Base-by-base conservation (phyloP, 92 coral and sea anemone genomes). In the Zoanthus gigantus region DNA sequence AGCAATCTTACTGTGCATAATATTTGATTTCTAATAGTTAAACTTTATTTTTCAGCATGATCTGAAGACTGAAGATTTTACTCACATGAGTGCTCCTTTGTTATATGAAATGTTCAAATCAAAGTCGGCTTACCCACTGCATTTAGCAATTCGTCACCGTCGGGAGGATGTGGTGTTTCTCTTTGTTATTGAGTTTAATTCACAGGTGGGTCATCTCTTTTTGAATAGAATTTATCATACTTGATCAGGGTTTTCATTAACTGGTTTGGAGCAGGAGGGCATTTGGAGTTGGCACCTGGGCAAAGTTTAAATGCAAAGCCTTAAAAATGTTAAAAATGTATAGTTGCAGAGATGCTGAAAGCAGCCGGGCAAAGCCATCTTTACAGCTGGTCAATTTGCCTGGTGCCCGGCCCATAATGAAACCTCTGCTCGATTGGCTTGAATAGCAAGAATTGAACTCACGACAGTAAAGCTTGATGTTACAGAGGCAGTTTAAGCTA, bases 71-170 rank as follows among this genome's bases (percentile, higher is more conserved):
- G 98, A 95, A 81, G 99, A 97, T 92, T 97, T 97, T 87, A 86
- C 82, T 32, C 90, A 92, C 84, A 97, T 97, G 93, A 93, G 98
- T 82, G 99, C 98, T 7, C 96, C 99, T 37, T 68, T 97, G 77
- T 74, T 97, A 65, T 97, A 97, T 68, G 98, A 97, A 83, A 97
- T 97, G 99, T 97, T 97, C 85, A 97, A 97, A 57, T 89, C 96
- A 63, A 97, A 97, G 90, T 95, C 99, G 17, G 89, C 97, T 7
- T 92, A 93, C 68, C 99, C 99, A 4, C 92, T 97, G 44, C 99
- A 97, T 84, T 92, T 97, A 81, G 98, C 99, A 23, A 95, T 97
- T 83, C 87, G 95, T 87, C 98, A 97, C 88, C 99, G 95, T 89
- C 71, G 98, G 83, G 99, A 97, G 83, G 99, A 97, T 90, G 98